phyloP scores from a whole-genome alignment of 2,113 vertebrate genomes.

The Cebidichthys violaceus region DNA sequence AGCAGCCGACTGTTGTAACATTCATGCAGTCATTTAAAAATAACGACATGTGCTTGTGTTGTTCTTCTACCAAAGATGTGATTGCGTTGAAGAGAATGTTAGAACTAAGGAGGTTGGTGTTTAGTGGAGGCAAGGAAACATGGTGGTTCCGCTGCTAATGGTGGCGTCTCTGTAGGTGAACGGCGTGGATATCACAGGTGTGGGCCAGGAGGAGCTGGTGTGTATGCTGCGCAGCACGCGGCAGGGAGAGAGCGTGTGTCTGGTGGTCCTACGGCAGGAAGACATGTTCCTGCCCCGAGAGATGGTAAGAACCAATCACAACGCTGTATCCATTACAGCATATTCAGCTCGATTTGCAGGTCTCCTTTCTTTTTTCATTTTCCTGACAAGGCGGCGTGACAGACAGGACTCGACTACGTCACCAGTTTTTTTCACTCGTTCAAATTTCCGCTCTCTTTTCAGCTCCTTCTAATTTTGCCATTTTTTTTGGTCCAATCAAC shows the following conservation, averaged over 20 bases:
- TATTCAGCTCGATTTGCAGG: not conserved
- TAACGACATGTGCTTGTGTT: not conserved
- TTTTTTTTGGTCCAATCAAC: constrained; percentile 47
- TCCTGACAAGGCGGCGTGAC: not conserved
- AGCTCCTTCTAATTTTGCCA: constrained; percentile 22
- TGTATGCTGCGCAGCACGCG: constrained; percentile 94
- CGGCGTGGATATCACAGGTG: constrained; percentile 89
- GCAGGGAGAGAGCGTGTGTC: constrained; percentile 91
- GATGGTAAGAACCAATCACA: constrained; percentile 87
- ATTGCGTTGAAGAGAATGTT: not conserved
- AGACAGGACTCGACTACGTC: not conserved
- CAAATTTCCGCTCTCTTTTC: not conserved
- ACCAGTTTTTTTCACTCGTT: not conserved
- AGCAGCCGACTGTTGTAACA: not conserved
- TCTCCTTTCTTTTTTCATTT: not conserved
- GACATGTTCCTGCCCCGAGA: constrained; percentile 93
- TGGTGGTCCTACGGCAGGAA: constrained; percentile 92
- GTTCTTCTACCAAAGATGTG: not conserved
- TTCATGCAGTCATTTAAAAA: not conserved
- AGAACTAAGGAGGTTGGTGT: not conserved
- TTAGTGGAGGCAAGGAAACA: not conserved
- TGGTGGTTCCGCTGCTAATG: not conserved
- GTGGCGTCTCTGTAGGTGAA: constrained; percentile 88
- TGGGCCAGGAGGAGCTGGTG: constrained; percentile 95
- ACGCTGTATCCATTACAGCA: not conserved